These are phyloP conservation scores for Macquaria ambigua DNA, from an alignment of 2,113 vertebrate species.

Conservation along the genomic window DNA sequence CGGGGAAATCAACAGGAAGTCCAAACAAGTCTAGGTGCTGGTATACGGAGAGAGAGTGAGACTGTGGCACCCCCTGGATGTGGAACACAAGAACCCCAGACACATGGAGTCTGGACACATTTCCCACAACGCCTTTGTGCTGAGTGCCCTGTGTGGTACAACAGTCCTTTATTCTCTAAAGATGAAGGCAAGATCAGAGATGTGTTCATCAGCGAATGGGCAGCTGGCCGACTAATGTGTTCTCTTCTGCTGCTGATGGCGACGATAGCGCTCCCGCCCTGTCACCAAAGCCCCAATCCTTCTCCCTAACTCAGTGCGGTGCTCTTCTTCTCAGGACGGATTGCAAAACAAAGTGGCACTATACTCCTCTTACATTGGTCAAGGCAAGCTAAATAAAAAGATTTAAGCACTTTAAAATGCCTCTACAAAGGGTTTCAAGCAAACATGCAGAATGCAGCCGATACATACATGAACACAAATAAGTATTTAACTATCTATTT, in stretches of 20 bases:
- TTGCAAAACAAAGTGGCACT: slow-evolving; percentile 73
- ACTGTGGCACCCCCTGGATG: slow-evolving; percentile 38
- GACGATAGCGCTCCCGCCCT: slow-evolving; percentile 6
- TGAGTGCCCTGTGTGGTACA: neutral
- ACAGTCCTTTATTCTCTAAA: slow-evolving; percentile 26
- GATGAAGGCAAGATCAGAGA: slow-evolving; percentile 49
- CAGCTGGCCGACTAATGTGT: slow-evolving; percentile 44
- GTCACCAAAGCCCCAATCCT: slow-evolving; percentile 33
- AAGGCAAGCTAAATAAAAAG: slow-evolving; percentile 80
- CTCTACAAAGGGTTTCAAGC: slow-evolving; percentile 76
- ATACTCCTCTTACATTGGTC: slow-evolving; percentile 63
- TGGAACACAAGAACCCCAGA: slow-evolving; percentile 25
- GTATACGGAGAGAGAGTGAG: slow-evolving; percentile 43
- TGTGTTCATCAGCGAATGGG: slow-evolving; percentile 18
- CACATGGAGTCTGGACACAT: slow-evolving; percentile 13
- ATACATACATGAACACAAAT: slow-evolving; percentile 83
- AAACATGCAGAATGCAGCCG: slow-evolving; percentile 84
- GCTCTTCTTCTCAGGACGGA: slow-evolving; percentile 50
- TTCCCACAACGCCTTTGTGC: slow-evolving; percentile 42
- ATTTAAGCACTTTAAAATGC: slow-evolving; percentile 75
- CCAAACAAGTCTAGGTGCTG: slow-evolving; percentile 62
- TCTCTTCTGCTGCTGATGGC: slow-evolving; percentile 47
- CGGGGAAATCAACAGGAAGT: slow-evolving; percentile 27
- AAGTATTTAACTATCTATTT: slow-evolving; percentile 70
- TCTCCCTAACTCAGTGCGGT: slow-evolving; percentile 59